phyloP scores from a whole-genome alignment of 2,113 vertebrate species.

The Vulpes ferrilata region DNA sequence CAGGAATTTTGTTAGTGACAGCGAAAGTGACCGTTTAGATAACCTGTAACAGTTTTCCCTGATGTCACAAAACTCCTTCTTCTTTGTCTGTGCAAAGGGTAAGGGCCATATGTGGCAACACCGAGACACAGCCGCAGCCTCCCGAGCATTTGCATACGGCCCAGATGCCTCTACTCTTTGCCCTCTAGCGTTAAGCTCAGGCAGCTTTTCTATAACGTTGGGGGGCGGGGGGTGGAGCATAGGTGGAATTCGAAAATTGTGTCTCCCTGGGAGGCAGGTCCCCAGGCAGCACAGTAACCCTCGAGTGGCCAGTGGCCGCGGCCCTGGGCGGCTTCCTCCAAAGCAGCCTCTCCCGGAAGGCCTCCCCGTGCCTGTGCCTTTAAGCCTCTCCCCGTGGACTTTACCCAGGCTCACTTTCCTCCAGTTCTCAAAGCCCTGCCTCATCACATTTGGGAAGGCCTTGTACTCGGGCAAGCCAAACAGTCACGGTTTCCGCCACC shows the following conservation, averaged over 20 bases:
- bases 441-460: constrained; percentile 71
- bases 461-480: constrained; percentile 47
- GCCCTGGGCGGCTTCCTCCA: neutral
- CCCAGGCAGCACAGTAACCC: neutral
- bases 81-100: constrained; percentile 54
- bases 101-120: neutral
- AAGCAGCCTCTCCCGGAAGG: neutral
- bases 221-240: neutral
- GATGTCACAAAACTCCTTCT: constrained; percentile 64
- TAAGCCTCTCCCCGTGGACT: constrained; percentile 39
- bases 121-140: neutral
- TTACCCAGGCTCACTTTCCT: constrained; percentile 42
- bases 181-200: constrained; percentile 38
- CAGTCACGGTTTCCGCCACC: neutral
- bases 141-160: neutral
- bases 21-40: neutral
- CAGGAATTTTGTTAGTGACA: neutral
- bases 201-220: neutral
- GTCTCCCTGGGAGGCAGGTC: neutral
- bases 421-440: constrained; percentile 55
- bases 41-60: neutral
- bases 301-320: neutral
- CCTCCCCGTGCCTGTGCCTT: constrained; percentile 42
- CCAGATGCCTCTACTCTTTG: constrained; percentile 5
- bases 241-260: constrained; percentile 26